Base-by-base conservation (phyloP, 1,140 invertebrate genomes). In the Ridgeia piscesae region DNA sequence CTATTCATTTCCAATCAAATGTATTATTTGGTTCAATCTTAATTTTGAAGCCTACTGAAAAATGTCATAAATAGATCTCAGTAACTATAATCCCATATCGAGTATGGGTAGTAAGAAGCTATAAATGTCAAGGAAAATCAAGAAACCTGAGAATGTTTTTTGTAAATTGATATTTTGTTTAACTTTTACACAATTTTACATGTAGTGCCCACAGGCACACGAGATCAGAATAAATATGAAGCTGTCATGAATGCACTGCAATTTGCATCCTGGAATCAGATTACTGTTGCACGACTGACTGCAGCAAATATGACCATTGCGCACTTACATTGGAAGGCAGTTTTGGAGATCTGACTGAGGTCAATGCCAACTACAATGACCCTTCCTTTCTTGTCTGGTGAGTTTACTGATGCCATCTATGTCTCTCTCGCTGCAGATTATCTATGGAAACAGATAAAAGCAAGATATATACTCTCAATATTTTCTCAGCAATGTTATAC, bases 271-370 rank as follows among this genome's bases (percentile, higher is more conserved):
- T n/a, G n/a, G 48, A 21, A 77, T 77, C 27, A 77, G 58, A 77
- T 21, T 77, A 2, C 4, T 14, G 58, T 6, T 77, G 2, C 2
- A 77, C 27, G 27, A 21, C 27, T 77, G 17, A 77, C 58, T 27
- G 2, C 58, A 77, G 58, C 11, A 77, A 77, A n/a, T n/a, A 27
- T 77, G 58, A 77, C 2, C 58, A 77, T 27, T 77, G 58, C 11
- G 58, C 58, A 77, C 58, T 77, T 77, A 77, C 58, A 77, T 77
- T 77, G 58, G 58, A 77, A 77, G 58, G 58, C 58, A 77, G 58
- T 77, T 21, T 77, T 77, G 58, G 58, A 77, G 58, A 77, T 77
- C 58, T 77, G 58, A 77, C 58, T 77, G 58, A 77, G 58, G 27
- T 77, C 58, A 77, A 77, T 77, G 17, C 58, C 58, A 77, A 77